phyloP scores from a whole-genome alignment of 92 coral and sea anemone genomes.

The Umimayanthus kanabou region DNA sequence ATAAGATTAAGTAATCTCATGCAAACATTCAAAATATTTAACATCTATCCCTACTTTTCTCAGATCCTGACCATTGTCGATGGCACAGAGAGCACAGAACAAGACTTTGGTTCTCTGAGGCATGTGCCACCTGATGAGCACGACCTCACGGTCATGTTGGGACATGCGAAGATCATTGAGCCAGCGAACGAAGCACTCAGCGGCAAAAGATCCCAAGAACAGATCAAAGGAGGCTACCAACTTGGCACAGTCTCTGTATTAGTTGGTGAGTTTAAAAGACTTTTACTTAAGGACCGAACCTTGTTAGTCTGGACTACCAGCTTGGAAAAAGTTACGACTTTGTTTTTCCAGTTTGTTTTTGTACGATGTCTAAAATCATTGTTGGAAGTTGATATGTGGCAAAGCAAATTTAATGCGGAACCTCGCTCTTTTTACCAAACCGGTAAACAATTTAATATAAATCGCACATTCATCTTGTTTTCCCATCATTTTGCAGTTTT shows the following conservation, averaged over 20 bases:
- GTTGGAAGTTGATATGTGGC: no score
- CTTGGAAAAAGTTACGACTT: neutral
- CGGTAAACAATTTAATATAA: no score
- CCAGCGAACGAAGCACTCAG: conserved; percentile 12
- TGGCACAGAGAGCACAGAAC: conserved; percentile 74
- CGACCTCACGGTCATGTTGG: conserved; percentile 54
- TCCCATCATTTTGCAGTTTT: no score
- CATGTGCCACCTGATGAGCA: conserved; percentile 36
- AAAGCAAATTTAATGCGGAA: no score
- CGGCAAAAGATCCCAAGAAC: conserved; percentile 6
- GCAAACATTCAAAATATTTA: neutral
- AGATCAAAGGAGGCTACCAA: conserved; percentile 10
- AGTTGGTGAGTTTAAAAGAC: conserved; percentile 13
- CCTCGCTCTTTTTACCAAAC: no score
- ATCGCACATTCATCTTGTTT: no score
- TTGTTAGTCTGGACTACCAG: neutral
- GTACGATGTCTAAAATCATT: no score
- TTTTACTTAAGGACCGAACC: neutral
- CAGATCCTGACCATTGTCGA: conserved; percentile 83
- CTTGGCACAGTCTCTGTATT: conserved; percentile 22
- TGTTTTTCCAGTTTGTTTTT: neutral
- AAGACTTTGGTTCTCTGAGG: conserved; percentile 55
- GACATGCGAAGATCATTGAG: conserved; percentile 64
- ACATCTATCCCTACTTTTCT: neutral
- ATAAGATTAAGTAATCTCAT: neutral